Evolutionary conservation across 23 tunicate genomes (phyloP).

Genomic region (Pegea sp.): DNA sequence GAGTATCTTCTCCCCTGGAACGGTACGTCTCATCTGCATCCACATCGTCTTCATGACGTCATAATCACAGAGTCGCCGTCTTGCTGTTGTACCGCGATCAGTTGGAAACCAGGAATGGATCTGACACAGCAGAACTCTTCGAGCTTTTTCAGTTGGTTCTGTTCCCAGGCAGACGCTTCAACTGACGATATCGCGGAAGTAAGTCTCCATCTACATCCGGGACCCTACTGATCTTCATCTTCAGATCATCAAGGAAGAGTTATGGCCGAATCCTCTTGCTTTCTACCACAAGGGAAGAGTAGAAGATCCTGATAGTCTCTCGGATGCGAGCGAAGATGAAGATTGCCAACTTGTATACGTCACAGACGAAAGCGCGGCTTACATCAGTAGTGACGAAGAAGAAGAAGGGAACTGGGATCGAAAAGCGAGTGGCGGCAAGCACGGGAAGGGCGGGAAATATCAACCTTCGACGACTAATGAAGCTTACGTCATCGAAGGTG

Average conservation of each 20-base stretch:
- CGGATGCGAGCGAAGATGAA: slow-evolving; percentile 20
- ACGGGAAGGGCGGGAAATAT: no score
- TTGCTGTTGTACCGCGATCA: slow-evolving; percentile 40
- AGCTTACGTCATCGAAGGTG: no score
- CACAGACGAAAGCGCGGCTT: no score
- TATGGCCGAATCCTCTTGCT: slow-evolving; percentile 77
- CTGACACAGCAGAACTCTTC: slow-evolving; percentile 27
- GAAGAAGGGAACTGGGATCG: slow-evolving; percentile 22
- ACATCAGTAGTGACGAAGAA: slow-evolving; percentile 65
- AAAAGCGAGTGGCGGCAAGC: no score
- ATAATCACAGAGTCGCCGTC: slow-evolving; percentile 39
- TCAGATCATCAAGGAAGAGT: slow-evolving; percentile 73
- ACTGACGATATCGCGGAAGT: slow-evolving; percentile 91
- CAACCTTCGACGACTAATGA: no score
- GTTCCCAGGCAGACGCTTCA: slow-evolving; percentile 70
- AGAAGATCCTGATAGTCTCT: slow-evolving; percentile 23
- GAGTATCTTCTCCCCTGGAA: slow-evolving; percentile 86
- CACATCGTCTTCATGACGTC: background rate
- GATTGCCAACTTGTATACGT: no score
- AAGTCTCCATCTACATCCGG: background rate
- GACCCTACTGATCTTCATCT: no score
- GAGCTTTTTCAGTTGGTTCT: slow-evolving; percentile 87
- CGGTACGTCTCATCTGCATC: slow-evolving; percentile 18
- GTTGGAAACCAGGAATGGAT: slow-evolving; percentile 58
- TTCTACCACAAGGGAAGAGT: slow-evolving; percentile 22